Percentiles rank a stretch among this genome's conserved stretches.
Conservation (phyloP, 2,113 vertebrate species). For the Trochalopteron elliotii region DNA sequence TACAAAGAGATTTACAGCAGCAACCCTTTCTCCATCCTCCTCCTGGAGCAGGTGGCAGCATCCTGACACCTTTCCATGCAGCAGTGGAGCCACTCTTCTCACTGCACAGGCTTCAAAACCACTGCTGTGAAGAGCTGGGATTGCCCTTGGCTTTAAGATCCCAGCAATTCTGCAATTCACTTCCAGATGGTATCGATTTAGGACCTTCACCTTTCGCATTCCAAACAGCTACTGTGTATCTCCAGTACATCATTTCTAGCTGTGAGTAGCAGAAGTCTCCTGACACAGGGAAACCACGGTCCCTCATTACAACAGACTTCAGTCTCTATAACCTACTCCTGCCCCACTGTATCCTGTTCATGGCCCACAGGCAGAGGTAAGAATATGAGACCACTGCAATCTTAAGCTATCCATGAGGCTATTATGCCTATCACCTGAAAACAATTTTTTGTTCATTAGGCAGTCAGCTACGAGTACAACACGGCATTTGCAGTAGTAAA, state of each 20-base stretch:
- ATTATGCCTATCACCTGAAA: constrained; percentile 12
- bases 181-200: neutral
- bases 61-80: neutral
- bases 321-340: neutral
- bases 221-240: neutral
- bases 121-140: neutral
- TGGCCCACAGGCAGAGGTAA: neutral
- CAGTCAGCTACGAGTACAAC: neutral
- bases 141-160: neutral
- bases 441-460: constrained; percentile 27
- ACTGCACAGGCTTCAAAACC: neutral
- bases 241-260: neutral
- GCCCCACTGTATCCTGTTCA: neutral
- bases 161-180: neutral
- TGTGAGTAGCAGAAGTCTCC: neutral
- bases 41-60: neutral
- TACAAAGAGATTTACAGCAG: neutral
- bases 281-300: neutral
- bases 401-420: neutral
- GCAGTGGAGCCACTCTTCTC: neutral
- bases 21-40: neutral
- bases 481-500: neutral
- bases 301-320: accelerated
- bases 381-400: neutral
- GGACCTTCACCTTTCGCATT: neutral